Conservation (phyloP, 2,113 vertebrate genomes). For the Xiphorhynchus elegans region DNA sequence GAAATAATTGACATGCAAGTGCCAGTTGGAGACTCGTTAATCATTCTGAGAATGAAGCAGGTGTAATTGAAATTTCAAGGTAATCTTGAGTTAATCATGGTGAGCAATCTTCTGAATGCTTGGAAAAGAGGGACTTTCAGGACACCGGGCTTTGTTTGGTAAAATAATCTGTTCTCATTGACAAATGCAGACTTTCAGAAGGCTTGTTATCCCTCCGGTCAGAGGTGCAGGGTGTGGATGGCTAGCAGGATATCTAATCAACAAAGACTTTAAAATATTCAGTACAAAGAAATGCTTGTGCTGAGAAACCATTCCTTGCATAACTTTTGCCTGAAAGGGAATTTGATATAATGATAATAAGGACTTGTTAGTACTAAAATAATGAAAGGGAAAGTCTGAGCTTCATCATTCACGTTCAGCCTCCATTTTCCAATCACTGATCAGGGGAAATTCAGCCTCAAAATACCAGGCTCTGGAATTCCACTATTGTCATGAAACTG, state of each 20-base stretch:
- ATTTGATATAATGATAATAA: constrained; percentile 9
- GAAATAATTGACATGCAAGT: constrained; percentile 48
- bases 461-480: background rate
- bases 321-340: constrained; percentile 4
- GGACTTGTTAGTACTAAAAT: background rate
- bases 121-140: constrained; percentile 46
- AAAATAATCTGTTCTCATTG: constrained; percentile 22
- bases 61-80: constrained; percentile 62
- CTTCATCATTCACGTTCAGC: background rate
- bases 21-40: background rate
- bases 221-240: background rate
- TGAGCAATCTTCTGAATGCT: constrained; percentile 40
- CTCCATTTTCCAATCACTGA: background rate
- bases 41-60: constrained; percentile 50
- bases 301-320: background rate
- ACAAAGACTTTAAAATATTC: constrained; percentile 22
- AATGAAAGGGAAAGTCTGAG: background rate
- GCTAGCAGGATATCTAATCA: constrained; percentile 21
- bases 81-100: constrained; percentile 39
- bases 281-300: constrained; percentile 1
- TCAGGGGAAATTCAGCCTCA: background rate
- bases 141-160: constrained; percentile 6
- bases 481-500: background rate
- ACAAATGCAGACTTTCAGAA: constrained; percentile 3
- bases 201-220: background rate